These are phyloP conservation scores for Subacronicta megacephala DNA, from an alignment of 2,888 invertebrate genomes.

Conservation along the genomic window DNA sequence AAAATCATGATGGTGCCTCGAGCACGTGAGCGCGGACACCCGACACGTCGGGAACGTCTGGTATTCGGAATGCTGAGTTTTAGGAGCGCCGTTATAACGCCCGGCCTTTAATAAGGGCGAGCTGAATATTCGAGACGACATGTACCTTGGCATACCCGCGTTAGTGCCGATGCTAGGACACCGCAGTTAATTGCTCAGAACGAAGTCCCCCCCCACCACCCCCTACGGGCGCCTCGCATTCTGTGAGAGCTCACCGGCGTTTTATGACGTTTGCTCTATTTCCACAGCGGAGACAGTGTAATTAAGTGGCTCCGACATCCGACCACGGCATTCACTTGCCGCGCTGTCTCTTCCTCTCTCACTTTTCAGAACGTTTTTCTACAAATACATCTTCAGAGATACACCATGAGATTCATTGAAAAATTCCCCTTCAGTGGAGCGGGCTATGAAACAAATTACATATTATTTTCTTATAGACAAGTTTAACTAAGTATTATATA, in stretches of 20 bases:
- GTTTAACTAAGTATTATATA: too few species aligned
- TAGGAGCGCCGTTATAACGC: slow-evolving; percentile 24
- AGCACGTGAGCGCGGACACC: slow-evolving; percentile 15
- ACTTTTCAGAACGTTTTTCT: not conserved
- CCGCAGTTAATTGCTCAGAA: slow-evolving; percentile 2
- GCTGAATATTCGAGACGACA: slow-evolving; percentile 20
- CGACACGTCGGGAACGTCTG: slow-evolving; percentile 5
- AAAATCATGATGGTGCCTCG: slow-evolving; percentile 26
- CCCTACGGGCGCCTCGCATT: too few species aligned
- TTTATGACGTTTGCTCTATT: slow-evolving; percentile 1
- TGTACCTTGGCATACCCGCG: slow-evolving; percentile 4
- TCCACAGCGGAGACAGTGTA: not conserved
- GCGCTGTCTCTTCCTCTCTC: not conserved
- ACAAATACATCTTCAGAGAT: too few species aligned
- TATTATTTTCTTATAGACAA: too few species aligned
- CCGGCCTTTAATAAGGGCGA: slow-evolving; percentile 24
- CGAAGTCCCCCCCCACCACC: not conserved
- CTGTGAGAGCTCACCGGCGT: not conserved
- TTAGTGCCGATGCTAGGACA: slow-evolving; percentile 1
- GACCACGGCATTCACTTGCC: not conserved
- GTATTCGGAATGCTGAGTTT: slow-evolving; percentile 14
- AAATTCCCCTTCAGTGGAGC: too few species aligned
- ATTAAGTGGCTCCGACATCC: slow-evolving; percentile 3
- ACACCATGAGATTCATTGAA: too few species aligned
- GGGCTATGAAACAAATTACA: too few species aligned